Base-by-base conservation (phyloP, 2,113 vertebrate genomes). In the Struthidea cinerea region DNA sequence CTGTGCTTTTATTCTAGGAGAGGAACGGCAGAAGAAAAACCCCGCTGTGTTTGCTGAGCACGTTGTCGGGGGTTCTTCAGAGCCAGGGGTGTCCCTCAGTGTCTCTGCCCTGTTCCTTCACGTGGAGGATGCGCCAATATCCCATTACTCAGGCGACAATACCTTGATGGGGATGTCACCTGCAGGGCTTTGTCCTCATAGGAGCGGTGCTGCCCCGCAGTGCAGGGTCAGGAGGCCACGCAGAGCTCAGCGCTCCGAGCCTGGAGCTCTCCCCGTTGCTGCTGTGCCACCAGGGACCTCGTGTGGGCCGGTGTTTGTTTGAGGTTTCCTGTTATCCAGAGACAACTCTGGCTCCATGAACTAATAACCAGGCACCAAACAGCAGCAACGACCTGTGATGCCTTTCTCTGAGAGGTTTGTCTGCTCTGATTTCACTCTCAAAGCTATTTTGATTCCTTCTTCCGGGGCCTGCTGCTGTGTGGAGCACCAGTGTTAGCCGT, bases 311-410 rank as follows among this genome's bases (percentile, higher is more conserved):
- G 7, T 16, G 60, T 4, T 61, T 57, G 69, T n/a, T 17, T 32
- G 93, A 78, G 78, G 15, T 71, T 84, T 82, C 33, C 83, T 22
- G 23, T 47, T 81, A 17, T 49, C 64, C 91, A 55, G 74, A 67
- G 83, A 35, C 18, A 20, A 35, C 84, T 78, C 61, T 44, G 42
- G 7, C 55, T 16, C 65, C 20, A 3, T 90, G 97, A 97, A 94
- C 92, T 91, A 94, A 61, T 81, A 97, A 96, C 96, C 67, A 96
- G 87, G 93, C 87, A 90, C 95, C 95, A 97, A 96, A 95, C 97
- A 96, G 33, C 95, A 64, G 71, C 64, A 57, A 70, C 1, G 17
- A 18, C 53, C n/a, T 42, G 9, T 7, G 13, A 2, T 60, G n/a
- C 60, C 85, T 86, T 93, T 96, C 96, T 97, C 65, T 44, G 56